Evolutionary conservation across 2,888 invertebrate species (phyloP), one percentile per base, ranked within the genome.

Genomic region (Coleophora flavipennella): DNA sequence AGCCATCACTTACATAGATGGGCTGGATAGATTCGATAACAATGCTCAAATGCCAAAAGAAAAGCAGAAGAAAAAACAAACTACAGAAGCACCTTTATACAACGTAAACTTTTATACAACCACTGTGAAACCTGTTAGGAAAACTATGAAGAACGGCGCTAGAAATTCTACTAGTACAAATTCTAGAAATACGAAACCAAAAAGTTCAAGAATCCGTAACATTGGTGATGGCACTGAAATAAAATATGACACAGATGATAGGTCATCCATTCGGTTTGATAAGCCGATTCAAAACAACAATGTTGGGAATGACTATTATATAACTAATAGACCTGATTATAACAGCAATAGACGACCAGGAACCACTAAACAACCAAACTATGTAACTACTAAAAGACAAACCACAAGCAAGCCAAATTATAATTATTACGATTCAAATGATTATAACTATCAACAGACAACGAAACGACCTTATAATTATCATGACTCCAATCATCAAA

Each of bases 11-110:
- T 25, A 11, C 25, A 37, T 35, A 39, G 35, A 32, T 26, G 27
- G 27, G 13, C 14, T 27, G 27, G 35, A 39, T 10, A 33, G 32
- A 33, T 35, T 38, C 4, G 31, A 35, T 31, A 29, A 13, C 29
- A 42, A 8, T 10, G 4, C 14, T 2, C 29, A 35, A 11, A 12
- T 11, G 13, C 4, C 35, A 10, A 36, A 43, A 41, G 13, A 42
- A 35, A 34, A 36, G n/a, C n/a, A n/a, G 35, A 58, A 39, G 40
- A 55, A 49, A 2, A 64, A 59, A 38, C 48, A 47, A 1, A 47
- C 51, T 3, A 58, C 53, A 9, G 2, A 36, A n/a, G 28, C 38
- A 1, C 34, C 38, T 2, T 13, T 40, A 32, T 42, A 45, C 12
- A 41, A 45, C 37, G 20, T 43, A 39, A 43, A 45, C 14, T 31